Base-by-base conservation (phyloP, 2,888 invertebrate genomes). In the Protonemura montana region DNA sequence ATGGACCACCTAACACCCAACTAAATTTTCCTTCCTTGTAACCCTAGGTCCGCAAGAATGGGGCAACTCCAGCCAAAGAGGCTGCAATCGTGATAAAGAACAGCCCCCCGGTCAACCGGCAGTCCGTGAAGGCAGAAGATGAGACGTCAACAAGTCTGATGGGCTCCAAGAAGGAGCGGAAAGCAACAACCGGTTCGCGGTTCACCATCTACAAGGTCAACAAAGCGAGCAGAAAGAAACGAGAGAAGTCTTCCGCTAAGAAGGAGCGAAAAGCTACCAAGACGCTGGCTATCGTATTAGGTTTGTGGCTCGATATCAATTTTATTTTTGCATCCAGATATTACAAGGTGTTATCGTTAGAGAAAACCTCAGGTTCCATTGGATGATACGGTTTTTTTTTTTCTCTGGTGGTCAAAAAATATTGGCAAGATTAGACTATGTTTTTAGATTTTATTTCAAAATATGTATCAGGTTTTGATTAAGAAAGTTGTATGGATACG, bases 241-340 rank as follows among this genome's bases (percentile, higher is more conserved):
- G 97, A 85, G 98, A 98, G 90, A 98, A 98, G 90, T 97, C 97
- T 28, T 97, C 97, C 0, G 98, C 97, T 2, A 97, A 97, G 91
- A 97, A 97, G 90, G 99, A 99, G 91, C 94, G 98, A 87, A 98
- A 99, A 92, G 99, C 99, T 42, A 99, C 99, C 10, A 99, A 99
- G 93, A 99, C 99, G 10, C 92, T 99, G 89, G 99, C 99, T 87
- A 99, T 99, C 91, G 99, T 99, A 89, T 94, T 99, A 91, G 99
- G 99, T 99, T 92, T 94, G 95, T 88, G 89, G 89, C 89, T 10
- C 10, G 10, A 35, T 10, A 35, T 35, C 35, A 35, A 6, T 35
- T 35, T 3, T 35, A 6, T 35, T 35, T 3, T 35, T 35, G 3
- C 35, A 35, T 6, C 3, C 10, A 35, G 3, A 35, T 35, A 35